Percentiles rank a stretch among this genome's conserved stretches.
Evolutionary conservation across 1,140 invertebrate species (phyloP).

Genomic region (Drosophila miranda): DNA sequence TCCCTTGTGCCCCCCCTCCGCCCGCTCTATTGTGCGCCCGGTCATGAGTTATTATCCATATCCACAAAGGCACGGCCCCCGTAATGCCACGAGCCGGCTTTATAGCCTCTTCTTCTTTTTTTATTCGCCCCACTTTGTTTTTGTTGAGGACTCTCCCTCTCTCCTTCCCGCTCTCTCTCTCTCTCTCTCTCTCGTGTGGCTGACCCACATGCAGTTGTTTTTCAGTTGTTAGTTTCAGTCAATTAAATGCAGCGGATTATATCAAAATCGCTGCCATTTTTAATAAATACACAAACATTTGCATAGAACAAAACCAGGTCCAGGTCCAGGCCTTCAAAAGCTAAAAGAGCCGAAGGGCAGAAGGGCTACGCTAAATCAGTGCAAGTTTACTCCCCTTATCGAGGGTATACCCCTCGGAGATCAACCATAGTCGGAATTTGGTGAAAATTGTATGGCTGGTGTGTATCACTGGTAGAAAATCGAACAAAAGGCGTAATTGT

Average conservation of each 20-base stretch:
- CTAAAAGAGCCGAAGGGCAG: background rate
- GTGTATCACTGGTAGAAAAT: too few species aligned
- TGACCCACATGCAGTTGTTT: slow-evolving; percentile 56
- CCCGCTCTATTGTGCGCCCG: slow-evolving; percentile 11
- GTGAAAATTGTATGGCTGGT: too few species aligned
- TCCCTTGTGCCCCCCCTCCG: background rate
- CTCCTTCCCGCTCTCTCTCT: too few species aligned
- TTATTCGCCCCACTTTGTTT: slow-evolving; percentile 1
- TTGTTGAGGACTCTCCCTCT: slow-evolving; percentile 2
- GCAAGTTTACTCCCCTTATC: too few species aligned
- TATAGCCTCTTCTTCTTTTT: slow-evolving; percentile 8
- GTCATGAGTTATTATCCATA: slow-evolving; percentile 25
- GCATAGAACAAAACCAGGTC: slow-evolving; percentile 36
- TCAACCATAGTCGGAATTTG: too few species aligned
- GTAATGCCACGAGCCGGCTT: background rate
- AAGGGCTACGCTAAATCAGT: too few species aligned
- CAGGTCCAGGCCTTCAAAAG: slow-evolving; percentile 19
- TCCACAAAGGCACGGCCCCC: background rate
- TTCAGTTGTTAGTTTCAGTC: slow-evolving; percentile 63
- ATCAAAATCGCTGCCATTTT: slow-evolving; percentile 70
- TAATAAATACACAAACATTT: slow-evolving; percentile 73
- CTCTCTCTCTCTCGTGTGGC: background rate
- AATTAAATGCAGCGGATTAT: slow-evolving; percentile 76
- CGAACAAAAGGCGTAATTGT: too few species aligned
- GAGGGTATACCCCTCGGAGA: too few species aligned